phyloP scores from a whole-genome alignment of 2,888 invertebrate species.

The Caenorhabditis sp. region DNA sequence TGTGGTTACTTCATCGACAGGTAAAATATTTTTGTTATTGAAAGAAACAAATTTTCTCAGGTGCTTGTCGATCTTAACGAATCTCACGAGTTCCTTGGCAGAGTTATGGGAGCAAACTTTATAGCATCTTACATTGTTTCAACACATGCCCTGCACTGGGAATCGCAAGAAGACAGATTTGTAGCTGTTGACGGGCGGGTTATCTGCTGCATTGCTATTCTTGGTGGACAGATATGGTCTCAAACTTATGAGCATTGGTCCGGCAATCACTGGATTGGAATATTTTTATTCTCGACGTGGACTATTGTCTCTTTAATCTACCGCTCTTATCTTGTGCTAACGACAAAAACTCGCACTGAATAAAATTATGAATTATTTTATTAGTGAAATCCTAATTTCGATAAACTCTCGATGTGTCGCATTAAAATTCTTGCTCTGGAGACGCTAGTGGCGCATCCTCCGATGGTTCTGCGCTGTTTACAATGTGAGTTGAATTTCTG shows the following conservation, averaged over 20 bases:
- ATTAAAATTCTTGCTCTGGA: slow-evolving; percentile 22
- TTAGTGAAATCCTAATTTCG: background rate
- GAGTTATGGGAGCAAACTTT: slow-evolving; percentile 77
- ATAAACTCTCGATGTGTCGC: too few relatives aligned
- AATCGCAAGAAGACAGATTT: slow-evolving; percentile 64
- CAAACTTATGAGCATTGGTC: slow-evolving; percentile 75
- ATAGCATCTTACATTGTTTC: slow-evolving; percentile 65
- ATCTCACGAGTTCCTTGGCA: slow-evolving; percentile 73
- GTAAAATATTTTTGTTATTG: slow-evolving; percentile 26
- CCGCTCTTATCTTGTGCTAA: slow-evolving; percentile 50
- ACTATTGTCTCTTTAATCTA: slow-evolving; percentile 73
- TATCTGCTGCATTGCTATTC: slow-evolving; percentile 74
- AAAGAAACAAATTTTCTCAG: slow-evolving; percentile 51
- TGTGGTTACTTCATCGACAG: slow-evolving; percentile 76
- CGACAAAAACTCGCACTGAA: background rate
- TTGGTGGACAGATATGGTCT: slow-evolving; percentile 77
- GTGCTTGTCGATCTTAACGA: slow-evolving; percentile 73
- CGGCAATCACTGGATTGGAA: slow-evolving; percentile 77
- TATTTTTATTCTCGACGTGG: slow-evolving; percentile 77
- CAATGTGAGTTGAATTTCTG: background rate
- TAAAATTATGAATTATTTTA: background rate
- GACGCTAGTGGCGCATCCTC: slow-evolving; percentile 32
- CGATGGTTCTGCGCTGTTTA: background rate
- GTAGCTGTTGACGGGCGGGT: slow-evolving; percentile 73
- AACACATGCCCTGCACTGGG: slow-evolving; percentile 75